Evolutionary conservation across 1,140 invertebrate species (phyloP).

Genomic region (Tetranychus urticae): DNA sequence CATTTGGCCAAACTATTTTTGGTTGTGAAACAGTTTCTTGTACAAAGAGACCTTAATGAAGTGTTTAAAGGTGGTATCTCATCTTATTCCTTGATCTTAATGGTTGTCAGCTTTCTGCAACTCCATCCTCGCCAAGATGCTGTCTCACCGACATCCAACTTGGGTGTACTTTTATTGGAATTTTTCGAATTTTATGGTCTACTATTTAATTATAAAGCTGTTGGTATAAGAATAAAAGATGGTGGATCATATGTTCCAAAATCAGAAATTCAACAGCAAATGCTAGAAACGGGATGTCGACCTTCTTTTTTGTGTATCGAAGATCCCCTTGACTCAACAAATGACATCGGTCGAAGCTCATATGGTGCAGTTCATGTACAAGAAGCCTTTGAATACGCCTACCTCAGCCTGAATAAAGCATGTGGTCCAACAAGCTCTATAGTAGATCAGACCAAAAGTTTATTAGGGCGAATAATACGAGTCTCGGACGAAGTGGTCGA

Average conservation of each 20-base stretch:
- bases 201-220: conserved; percentile 87
- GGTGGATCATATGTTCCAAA: conserved; percentile 83
- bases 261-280: conserved; percentile 68
- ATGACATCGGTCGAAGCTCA: conserved; percentile 88
- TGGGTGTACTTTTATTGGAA: conserved; percentile 82
- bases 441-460: conserved; percentile 20
- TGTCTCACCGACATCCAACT: conserved; percentile 35
- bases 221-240: conserved; percentile 77
- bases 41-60: conserved; percentile 91
- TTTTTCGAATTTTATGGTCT: conserved; percentile 92
- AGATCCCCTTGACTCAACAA: conserved; percentile 58
- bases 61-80: conserved; percentile 97
- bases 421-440: conserved; percentile 22
- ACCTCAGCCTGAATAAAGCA: conserved; percentile 53
- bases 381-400: conserved; percentile 85
- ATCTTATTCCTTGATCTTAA: conserved; percentile 91
- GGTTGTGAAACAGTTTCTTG: conserved; percentile 88
- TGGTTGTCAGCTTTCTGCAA: conserved; percentile 89
- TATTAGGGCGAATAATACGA: conserved; percentile 65
- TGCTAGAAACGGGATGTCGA: conserved; percentile 63
- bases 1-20: conserved; percentile 75
- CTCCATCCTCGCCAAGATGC: conserved; percentile 42
- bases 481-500: conserved; percentile 81
- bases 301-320: conserved; percentile 85
- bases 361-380: conserved; percentile 73